Percentiles rank a stretch among this genome's conserved stretches.
Evolutionary conservation across 2,797 vertebrate species (phyloP).

Genomic region (Synanceia verrucosa): DNA sequence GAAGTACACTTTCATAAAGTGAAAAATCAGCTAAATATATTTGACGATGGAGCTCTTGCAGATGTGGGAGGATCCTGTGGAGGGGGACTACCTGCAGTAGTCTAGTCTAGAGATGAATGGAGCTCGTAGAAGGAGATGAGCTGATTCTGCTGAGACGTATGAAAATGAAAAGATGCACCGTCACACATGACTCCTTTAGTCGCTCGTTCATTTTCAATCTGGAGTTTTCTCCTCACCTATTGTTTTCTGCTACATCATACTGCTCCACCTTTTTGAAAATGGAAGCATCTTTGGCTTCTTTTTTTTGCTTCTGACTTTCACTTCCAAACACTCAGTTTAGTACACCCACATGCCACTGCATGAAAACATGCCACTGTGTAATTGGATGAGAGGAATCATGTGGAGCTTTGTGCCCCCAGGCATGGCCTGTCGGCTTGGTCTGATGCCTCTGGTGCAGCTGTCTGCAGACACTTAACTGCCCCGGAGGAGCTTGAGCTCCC

Average conservation of each 20-base stretch:
- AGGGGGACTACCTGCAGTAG: background rate
- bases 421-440: conserved; percentile 37
- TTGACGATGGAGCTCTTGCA: background rate
- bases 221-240: conserved; percentile 3
- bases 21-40: background rate
- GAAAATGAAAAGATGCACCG: conserved; percentile 14
- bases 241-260: background rate
- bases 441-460: conserved; percentile 27
- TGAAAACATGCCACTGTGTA: conserved; percentile 48
- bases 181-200: conserved; percentile 9
- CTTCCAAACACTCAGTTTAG: background rate
- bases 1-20: background rate
- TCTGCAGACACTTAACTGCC: conserved; percentile 40
- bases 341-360: background rate
- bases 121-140: conserved; percentile 8
- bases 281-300: background rate
- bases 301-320: background rate
- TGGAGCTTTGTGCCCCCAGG: conserved; percentile 60
- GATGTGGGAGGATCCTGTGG: background rate
- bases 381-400: conserved; percentile 71
- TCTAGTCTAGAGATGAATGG: conserved; percentile 16
- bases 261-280: background rate
- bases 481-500: conserved; percentile 11
- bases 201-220: conserved; percentile 2
- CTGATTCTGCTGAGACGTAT: conserved; percentile 21